Evolutionary conservation across 2,797 vertebrate genomes (phyloP).

Genomic region (Iguana delicatissima): DNA sequence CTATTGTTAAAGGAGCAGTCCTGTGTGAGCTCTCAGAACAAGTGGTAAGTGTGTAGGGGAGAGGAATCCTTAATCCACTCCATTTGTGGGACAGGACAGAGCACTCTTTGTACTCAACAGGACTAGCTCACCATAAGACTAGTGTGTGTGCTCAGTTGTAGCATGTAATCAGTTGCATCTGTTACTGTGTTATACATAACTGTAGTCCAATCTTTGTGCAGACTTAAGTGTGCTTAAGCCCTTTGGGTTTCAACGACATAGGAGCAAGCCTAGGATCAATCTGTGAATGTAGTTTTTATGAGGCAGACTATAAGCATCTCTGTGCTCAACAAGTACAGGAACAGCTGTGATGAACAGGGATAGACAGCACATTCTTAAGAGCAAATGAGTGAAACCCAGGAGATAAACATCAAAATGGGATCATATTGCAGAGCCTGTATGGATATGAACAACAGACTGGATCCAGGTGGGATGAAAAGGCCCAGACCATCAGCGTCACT

Average conservation of each 20-base stretch:
- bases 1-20: neutral
- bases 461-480: conserved; percentile 17
- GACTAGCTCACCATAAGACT: neutral
- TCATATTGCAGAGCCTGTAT: neutral
- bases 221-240: neutral
- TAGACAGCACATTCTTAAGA: neutral
- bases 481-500: neutral
- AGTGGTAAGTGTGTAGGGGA: neutral
- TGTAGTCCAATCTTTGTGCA: neutral
- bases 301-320: neutral
- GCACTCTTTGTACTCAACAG: neutral
- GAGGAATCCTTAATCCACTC: neutral
- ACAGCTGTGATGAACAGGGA: neutral
- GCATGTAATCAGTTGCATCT: neutral
- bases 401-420: conserved; percentile 11
- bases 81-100: neutral
- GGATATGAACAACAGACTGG: neutral
- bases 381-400: neutral
- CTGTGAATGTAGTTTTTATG: neutral
- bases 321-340: neutral
- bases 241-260: neutral
- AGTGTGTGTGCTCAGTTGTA: neutral
- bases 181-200: neutral
- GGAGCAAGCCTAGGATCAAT: neutral
- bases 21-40: neutral